Conservation (phyloP, 30 jellyfish, hydroid and myxozoan species). For the Clytia hemisphaerica region DNA sequence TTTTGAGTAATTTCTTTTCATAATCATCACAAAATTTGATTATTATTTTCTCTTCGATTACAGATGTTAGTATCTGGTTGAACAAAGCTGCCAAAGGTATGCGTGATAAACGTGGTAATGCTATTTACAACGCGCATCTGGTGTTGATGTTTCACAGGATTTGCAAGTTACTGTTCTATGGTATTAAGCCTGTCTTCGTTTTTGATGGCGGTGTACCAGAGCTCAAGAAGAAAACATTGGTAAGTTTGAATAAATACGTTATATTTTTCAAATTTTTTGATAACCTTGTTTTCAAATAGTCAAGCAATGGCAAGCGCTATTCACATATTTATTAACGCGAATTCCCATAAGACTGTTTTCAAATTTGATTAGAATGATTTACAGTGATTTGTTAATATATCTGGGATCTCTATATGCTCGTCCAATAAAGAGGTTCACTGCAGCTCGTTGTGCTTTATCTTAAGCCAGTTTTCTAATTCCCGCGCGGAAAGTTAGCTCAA, state of each 20-base stretch:
- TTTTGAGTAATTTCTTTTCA: too few species aligned
- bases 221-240: slow-evolving; percentile 76
- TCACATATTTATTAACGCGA: too few species aligned
- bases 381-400: too few species aligned
- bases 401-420: too few species aligned
- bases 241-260: slow-evolving; percentile 2
- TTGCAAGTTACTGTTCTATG: slow-evolving; percentile 71
- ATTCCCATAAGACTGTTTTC: too few species aligned
- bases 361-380: too few species aligned
- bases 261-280: neutral
- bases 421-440: too few species aligned
- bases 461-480: too few species aligned
- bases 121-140: slow-evolving; percentile 83
- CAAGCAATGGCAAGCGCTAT: neutral
- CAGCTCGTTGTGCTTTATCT: too few species aligned
- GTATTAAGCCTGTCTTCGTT: slow-evolving; percentile 77
- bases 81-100: slow-evolving; percentile 94
- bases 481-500: too few species aligned
- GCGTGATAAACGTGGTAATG: slow-evolving; percentile 84
- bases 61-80: slow-evolving; percentile 94
- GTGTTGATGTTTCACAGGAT: slow-evolving; percentile 77
- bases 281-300: neutral
- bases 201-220: slow-evolving; percentile 98
- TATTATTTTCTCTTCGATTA: neutral
- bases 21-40: too few species aligned